These are phyloP conservation scores for Nothoprocta perdicaria DNA, from an alignment of 2,113 vertebrate species.

Conservation along the genomic window DNA sequence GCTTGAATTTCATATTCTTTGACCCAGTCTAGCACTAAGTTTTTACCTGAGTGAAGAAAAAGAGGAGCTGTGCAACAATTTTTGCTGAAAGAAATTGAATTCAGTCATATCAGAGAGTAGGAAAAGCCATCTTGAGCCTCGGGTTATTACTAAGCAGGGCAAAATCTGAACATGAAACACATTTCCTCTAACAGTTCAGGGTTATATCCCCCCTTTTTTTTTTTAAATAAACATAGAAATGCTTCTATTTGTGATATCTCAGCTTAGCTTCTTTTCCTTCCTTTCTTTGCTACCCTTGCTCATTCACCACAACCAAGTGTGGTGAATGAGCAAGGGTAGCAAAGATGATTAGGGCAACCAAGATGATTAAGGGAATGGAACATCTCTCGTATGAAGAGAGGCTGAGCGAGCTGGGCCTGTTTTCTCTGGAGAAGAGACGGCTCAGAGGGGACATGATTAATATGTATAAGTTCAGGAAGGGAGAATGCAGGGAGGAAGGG, in stretches of 20 bases:
- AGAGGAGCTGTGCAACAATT: not conserved
- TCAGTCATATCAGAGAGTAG: rapidly evolving
- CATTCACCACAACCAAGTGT: not conserved
- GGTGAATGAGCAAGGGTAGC: too few species aligned
- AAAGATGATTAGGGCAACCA: too few species aligned
- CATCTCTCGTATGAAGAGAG: too few species aligned
- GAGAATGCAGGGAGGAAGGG: too few species aligned
- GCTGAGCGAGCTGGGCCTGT: too few species aligned
- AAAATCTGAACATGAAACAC: not conserved
- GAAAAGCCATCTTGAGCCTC: not conserved
- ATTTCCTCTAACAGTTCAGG: not conserved
- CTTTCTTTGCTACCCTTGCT: not conserved
- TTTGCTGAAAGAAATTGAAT: not conserved
- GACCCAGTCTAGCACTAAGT: not conserved
- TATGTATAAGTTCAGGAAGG: too few species aligned
- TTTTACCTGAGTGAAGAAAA: not conserved
- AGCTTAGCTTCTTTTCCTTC: not conserved
- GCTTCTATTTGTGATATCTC: not conserved
- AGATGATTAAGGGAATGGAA: too few species aligned
- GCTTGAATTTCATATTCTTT: not conserved
- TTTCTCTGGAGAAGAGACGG: too few species aligned
- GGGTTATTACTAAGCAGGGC: not conserved
- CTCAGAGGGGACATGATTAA: too few species aligned
- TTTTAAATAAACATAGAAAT: not conserved
- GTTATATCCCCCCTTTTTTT: not conserved